These are phyloP conservation scores for Notiomystis cincta DNA, from an alignment of 2,113 vertebrate genomes.

Conservation along the genomic window DNA sequence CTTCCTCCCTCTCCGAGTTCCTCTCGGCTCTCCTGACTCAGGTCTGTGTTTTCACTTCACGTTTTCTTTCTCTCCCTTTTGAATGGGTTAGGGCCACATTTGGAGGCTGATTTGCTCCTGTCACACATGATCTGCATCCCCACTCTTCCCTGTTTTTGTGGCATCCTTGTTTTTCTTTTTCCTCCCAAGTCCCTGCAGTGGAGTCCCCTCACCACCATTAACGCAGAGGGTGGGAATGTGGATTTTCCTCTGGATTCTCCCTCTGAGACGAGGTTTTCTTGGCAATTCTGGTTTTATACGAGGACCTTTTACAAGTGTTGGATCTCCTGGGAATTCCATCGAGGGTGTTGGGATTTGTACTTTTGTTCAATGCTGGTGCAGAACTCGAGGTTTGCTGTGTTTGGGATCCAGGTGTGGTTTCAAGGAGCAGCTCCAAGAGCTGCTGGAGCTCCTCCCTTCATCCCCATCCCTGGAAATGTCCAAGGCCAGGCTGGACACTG, in stretches of 20 bases:
- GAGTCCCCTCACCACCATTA: not conserved
- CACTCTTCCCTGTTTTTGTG: accelerated
- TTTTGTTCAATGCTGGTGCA: accelerated
- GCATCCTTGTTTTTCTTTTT: not conserved
- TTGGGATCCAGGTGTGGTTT: not conserved
- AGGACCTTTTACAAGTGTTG: not conserved
- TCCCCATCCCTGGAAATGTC: not conserved
- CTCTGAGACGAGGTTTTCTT: not conserved
- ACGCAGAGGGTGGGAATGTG: accelerated
- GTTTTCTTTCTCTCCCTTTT: not conserved
- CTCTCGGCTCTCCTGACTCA: not conserved
- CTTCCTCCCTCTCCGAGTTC: not conserved
- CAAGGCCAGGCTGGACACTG: not conserved
- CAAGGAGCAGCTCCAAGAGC: not conserved
- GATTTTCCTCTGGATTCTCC: not conserved
- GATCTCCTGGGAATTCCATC: not conserved
- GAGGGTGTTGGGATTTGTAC: accelerated
- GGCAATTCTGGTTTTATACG: accelerated
- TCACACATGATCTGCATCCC: accelerated
- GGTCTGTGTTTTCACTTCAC: not conserved
- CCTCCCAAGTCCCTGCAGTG: not conserved
- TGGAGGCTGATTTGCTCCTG: not conserved
- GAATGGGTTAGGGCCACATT: accelerated
- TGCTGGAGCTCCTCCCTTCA: not conserved
- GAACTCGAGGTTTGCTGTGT: accelerated